A percentile compares a stretch with the other conserved stretches of the same genome.
These are phyloP conservation scores for Tipula helvola DNA, from an alignment of 2,888 invertebrate genomes.

Conservation along the genomic window DNA sequence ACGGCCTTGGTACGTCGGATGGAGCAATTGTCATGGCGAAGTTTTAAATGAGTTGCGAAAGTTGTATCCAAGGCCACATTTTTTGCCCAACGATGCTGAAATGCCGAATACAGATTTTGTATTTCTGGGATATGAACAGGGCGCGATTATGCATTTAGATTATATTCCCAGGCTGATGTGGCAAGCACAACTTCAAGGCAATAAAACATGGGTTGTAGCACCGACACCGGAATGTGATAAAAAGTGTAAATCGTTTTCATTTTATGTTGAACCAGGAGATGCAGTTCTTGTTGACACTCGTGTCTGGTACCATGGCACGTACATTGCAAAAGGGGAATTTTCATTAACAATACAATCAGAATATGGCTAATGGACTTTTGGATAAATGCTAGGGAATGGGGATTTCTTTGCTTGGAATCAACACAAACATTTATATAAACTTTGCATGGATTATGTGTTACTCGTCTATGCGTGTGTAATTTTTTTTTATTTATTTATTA, in stretches of 20 bases:
- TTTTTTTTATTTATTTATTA: not conserved
- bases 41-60: conserved; percentile 58
- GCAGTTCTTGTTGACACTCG: conserved; percentile 80
- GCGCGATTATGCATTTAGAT: conserved; percentile 85
- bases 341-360: conserved; percentile 85
- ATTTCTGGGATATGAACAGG: conserved; percentile 82
- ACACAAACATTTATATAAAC: not conserved
- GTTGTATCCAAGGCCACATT: conserved; percentile 69
- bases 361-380: conserved; percentile 57
- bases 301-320: conserved; percentile 84
- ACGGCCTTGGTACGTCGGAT: conserved; percentile 80
- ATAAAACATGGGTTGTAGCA: conserved; percentile 71
- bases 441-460: not conserved
- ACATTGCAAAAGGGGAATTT: conserved; percentile 65
- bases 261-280: conserved; percentile 75
- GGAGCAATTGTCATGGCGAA: conserved; percentile 83
- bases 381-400: not conserved
- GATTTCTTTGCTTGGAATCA: not conserved
- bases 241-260: conserved; percentile 57
- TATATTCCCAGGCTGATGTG: conserved; percentile 85
- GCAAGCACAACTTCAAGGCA: conserved; percentile 82
- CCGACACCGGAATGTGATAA: conserved; percentile 81
- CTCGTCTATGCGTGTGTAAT: not conserved
- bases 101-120: conserved; percentile 80
- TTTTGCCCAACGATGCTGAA: conserved; percentile 81